Evolutionary conservation across 2,888 invertebrate genomes (phyloP).

Genomic region (Tuberolachnus salignus): DNA sequence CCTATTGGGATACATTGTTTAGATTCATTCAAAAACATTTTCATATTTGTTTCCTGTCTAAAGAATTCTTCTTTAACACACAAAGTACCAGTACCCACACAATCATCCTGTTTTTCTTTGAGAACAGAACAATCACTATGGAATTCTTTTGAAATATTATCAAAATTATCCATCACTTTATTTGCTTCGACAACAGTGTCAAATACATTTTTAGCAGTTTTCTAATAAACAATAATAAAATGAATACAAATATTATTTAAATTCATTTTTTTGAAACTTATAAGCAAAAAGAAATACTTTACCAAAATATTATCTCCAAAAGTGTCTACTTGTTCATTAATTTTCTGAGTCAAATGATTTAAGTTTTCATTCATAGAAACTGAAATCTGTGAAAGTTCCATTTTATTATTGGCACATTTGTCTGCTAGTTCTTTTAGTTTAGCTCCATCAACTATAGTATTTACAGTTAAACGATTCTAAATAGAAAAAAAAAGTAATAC

Average conservation of each 20-base stretch:
- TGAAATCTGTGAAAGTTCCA: constrained; percentile 17
- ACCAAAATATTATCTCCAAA: constrained; percentile 25
- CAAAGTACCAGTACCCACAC: constrained; percentile 41
- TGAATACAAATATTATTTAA: not conserved
- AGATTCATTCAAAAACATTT: constrained; percentile 38
- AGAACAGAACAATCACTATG: constrained; percentile 18
- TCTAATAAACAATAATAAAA: constrained; percentile 24
- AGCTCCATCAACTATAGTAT: constrained; percentile 35
- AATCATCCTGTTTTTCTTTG: constrained; percentile 45
- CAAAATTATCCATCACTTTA: constrained; percentile 8
- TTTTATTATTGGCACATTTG: constrained; percentile 19
- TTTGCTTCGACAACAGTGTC: constrained; percentile 13
- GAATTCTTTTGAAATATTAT: constrained; percentile 35
- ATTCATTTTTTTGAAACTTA: not conserved
- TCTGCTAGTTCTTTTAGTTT: constrained; percentile 23
- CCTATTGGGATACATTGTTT: constrained; percentile 38
- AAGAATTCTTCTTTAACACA: constrained; percentile 55
- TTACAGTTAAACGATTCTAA: constrained; percentile 25
- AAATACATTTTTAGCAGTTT: constrained; percentile 1
- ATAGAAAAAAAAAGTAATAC: not conserved
- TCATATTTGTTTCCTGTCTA: constrained; percentile 52
- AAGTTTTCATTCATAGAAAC: constrained; percentile 10
- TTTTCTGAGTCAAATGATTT: constrained; percentile 11
- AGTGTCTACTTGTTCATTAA: constrained; percentile 17
- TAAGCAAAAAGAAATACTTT: not conserved